Evolutionary conservation across 2,113 vertebrate genomes (phyloP).

Genomic region (Amblyopsis rosae): DNA sequence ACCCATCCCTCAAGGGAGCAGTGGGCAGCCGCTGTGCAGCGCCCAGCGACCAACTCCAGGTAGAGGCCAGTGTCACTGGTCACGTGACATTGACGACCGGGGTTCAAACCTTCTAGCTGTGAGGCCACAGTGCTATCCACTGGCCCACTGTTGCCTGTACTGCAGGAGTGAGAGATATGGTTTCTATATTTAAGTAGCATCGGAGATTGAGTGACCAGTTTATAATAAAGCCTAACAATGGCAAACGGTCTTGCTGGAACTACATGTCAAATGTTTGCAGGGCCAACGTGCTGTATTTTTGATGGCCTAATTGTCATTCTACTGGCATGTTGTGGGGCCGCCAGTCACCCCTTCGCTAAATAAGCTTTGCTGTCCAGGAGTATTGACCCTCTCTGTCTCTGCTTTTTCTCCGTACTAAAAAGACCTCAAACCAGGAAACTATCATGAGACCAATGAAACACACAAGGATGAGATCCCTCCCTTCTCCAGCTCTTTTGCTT

Average conservation of each 20-base stretch:
- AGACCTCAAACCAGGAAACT: neutral
- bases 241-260: neutral
- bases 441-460: conserved; percentile 11
- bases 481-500: conserved; percentile 28
- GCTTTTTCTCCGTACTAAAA: conserved; percentile 16
- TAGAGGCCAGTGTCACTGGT: too few relatives aligned
- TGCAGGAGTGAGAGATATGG: conserved; percentile 41
- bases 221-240: conserved; percentile 21
- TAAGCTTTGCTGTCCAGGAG: conserved; percentile 18
- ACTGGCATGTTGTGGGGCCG: neutral
- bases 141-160: conserved; percentile 17
- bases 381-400: conserved; percentile 14
- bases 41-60: too few relatives aligned
- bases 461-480: conserved; percentile 15
- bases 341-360: conserved; percentile 22
- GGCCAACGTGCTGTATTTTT: conserved; percentile 22
- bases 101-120: too few relatives aligned
- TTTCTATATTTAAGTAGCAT: neutral
- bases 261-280: conserved; percentile 3
- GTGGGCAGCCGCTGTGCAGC: too few relatives aligned
- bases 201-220: conserved; percentile 4
- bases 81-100: too few relatives aligned
- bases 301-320: conserved; percentile 15
- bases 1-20: too few relatives aligned
- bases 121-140: too few relatives aligned